phyloP scores from a whole-genome alignment of 30 jellyfish, hydroid and myxozoan species.

The Rhopilema esculentum region DNA sequence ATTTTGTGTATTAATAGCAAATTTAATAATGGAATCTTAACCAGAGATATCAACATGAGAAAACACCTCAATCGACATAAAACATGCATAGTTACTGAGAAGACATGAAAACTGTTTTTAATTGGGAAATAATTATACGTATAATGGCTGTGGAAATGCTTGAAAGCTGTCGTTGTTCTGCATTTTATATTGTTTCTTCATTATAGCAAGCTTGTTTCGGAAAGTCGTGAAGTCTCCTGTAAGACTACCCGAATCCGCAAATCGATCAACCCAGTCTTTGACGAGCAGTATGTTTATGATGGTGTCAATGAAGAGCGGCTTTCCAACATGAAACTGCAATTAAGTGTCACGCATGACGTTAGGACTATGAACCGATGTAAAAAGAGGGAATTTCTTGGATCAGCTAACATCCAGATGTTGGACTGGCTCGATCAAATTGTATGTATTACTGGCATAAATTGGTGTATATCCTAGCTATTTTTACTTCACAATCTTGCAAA shows the following conservation, averaged over 20 bases:
- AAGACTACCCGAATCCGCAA: slow-evolving; percentile 64
- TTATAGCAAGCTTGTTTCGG: slow-evolving; percentile 20
- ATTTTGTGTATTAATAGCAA: no score
- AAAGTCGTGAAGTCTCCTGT: slow-evolving; percentile 55
- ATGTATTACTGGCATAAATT: no score
- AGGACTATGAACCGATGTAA: slow-evolving; percentile 53
- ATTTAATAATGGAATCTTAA: no score
- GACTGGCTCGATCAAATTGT: slow-evolving; percentile 1
- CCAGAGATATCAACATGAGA: no score
- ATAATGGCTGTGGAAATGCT: no score
- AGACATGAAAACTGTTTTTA: no score
- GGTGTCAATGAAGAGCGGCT: slow-evolving; percentile 43
- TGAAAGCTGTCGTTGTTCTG: not conserved
- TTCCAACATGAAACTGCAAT: slow-evolving; percentile 38
- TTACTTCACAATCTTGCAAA: no score
- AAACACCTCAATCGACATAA: no score
- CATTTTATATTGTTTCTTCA: not conserved
- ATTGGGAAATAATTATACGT: no score
- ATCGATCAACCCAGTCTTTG: slow-evolving; percentile 65
- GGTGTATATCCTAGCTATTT: no score
- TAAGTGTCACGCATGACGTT: slow-evolving; percentile 64
- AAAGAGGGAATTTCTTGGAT: slow-evolving; percentile 66
- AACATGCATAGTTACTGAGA: no score
- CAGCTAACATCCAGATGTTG: slow-evolving; percentile 10
- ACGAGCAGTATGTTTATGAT: slow-evolving; percentile 64